Base-by-base conservation (phyloP, 2,888 invertebrate species). In the Sepiola atlantica region DNA sequence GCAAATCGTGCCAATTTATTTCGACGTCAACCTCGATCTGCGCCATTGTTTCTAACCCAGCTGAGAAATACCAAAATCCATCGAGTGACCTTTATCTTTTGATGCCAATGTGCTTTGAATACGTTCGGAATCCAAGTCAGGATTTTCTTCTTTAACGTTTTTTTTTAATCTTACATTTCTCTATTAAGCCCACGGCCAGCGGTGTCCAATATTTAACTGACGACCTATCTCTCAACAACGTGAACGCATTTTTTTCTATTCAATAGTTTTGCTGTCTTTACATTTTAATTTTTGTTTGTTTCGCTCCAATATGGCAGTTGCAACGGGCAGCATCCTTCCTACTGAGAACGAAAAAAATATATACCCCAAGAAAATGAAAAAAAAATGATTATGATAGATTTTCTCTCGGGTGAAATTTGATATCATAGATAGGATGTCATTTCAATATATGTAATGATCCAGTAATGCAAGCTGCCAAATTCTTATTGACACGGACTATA, bases 1-100 rank as follows among this genome's bases (percentile, higher is more conserved):
- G 77, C n/a, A 77, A 77, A 77, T n/a, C 77, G 77, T 77, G 77
- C 77, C 77, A 77, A 77, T 77, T 77, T 77, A 77, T n/a, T 77
- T 77, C 18, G 3, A 77, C 77, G 77, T 77, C 77, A 77, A 77
- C n/a, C 32, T 18, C 77, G 8, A 77, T 32, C 77, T n/a, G n/a
- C 4, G n/a, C 3, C 16, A 32, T 32, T 32, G 16, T 2, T n/a
- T 77, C 16, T 77, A 6, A n/a, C 1, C 32, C 2, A 16, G 32
- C 77, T 77, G 77, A 12, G n/a, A 77, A 77, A 14, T n/a, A 77
- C 77, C n/a, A 32, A 45, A 45, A 77, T 77, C 77, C 77, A 32
- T 77, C n/a, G 4, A n/a, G 12, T 77, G 77, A 77, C 77, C 77
- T 77, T 77, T 77, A 77, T 16, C 12, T 10, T 77, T 77, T 77